Percentiles rank a stretch among this genome's conserved stretches.
Evolutionary conservation across 2,888 invertebrate genomes (phyloP).

Genomic region (Drymonia ruficornis): DNA sequence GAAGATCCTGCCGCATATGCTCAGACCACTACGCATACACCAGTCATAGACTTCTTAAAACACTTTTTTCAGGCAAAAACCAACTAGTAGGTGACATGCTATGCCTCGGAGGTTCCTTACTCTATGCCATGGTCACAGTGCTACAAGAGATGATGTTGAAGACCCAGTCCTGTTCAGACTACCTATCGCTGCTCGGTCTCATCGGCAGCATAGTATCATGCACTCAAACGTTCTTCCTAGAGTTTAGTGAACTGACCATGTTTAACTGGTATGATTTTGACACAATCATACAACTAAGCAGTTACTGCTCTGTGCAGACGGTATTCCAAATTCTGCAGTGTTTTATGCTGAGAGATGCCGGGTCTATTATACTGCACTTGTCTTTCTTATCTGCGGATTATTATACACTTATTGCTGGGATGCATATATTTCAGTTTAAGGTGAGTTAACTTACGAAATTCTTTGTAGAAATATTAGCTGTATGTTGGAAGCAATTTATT

Average conservation of each 20-base stretch:
- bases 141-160: slow-evolving; percentile 93
- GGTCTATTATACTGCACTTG: slow-evolving; percentile 93
- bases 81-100: slow-evolving; percentile 93
- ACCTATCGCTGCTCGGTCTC: slow-evolving; percentile 91
- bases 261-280: slow-evolving; percentile 89
- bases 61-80: slow-evolving; percentile 88
- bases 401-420: slow-evolving; percentile 92
- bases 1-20: too few species aligned
- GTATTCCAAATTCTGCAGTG: slow-evolving; percentile 91
- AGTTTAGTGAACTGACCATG: slow-evolving; percentile 87
- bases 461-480: background rate
- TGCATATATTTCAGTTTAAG: slow-evolving; percentile 92
- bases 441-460: slow-evolving; percentile 68
- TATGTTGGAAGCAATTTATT: too few species aligned
- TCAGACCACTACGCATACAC: too few species aligned
- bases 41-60: too few species aligned
- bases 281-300: slow-evolving; percentile 83
- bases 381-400: slow-evolving; percentile 93
- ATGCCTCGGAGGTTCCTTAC: slow-evolving; percentile 90
- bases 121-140: slow-evolving; percentile 92
- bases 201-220: slow-evolving; percentile 92
- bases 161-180: slow-evolving; percentile 90
- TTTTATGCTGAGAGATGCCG: slow-evolving; percentile 89
- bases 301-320: slow-evolving; percentile 90
- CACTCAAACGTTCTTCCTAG: slow-evolving; percentile 91